Base-by-base conservation (phyloP, 2,888 invertebrate species). In the Tetanocera ferruginea region DNA sequence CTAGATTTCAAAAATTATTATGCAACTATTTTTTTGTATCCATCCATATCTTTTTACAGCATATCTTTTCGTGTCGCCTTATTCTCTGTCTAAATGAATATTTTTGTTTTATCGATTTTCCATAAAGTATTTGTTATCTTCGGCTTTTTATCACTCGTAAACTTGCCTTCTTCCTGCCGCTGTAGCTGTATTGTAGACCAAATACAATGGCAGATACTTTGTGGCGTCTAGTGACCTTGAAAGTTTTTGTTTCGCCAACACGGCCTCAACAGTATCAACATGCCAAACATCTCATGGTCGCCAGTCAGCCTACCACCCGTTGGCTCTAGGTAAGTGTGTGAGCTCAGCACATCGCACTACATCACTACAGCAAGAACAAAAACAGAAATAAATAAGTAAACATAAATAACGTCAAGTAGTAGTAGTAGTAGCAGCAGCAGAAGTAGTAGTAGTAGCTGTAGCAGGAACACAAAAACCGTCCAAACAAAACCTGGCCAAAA, bases 81-180 rank as follows among this genome's bases (percentile, higher is more conserved):
- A 14, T 55, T 55, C 55, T 19, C 23, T 5, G 19, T 14, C 5
- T 3, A 43, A 43, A 43, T 43, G 9, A 43, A 43, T 43, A 14
- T 11, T 43, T 60, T 49, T 28, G 25, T 5, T 23, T 49, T 25
- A 72, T 72, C 43, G 72, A 72, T 72, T 72, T 60, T 34, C 60
- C 60, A 60, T 72, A 57, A 60, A 72, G 57, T 72, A 60, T 72
- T 57, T 57, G 72, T 72, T 60, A 60, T 72, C 72, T 31, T 55
- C 25, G 25, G 31, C 23, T 9, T 23, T 51, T 60, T 60, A 28
- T 60, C 60, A 17, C 28, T 69, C 11, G 19, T 25, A 69, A 28
- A 25, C 23, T 28, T 51, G 9, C 25, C 25, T 14, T 28, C 69
- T 19, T 8, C 9, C 25, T 28, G 23, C 31, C 17, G 31, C 17